phyloP scores from a whole-genome alignment of 1,140 invertebrate genomes.

The Psix sp. region DNA sequence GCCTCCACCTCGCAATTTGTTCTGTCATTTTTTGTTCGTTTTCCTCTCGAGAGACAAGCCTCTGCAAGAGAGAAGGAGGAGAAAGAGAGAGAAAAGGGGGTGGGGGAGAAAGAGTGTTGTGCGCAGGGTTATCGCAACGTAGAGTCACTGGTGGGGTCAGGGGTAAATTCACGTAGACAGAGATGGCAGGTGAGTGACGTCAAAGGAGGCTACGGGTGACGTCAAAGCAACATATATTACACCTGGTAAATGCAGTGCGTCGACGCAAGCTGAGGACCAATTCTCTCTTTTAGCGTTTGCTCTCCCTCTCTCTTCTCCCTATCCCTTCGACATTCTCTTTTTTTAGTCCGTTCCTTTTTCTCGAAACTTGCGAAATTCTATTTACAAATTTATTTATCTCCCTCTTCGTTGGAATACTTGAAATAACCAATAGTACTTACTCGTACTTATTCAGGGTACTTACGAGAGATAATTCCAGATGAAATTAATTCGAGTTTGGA shows the following conservation, averaged over 20 bases:
- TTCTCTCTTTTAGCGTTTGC: slow-evolving; percentile 24
- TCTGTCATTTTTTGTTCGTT: too few species aligned
- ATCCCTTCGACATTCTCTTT: slow-evolving; percentile 24
- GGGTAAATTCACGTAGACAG: slow-evolving; percentile 39
- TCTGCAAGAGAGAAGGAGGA: slow-evolving; percentile 7
- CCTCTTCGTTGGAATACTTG: too few species aligned
- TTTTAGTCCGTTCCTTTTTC: slow-evolving; percentile 11
- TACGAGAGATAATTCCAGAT: too few species aligned
- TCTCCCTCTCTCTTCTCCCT: slow-evolving; percentile 9
- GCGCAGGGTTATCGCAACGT: slow-evolving; percentile 43
- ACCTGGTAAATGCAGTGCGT: slow-evolving; percentile 51
- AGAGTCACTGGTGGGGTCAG: slow-evolving; percentile 23
- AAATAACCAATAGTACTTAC: too few species aligned
- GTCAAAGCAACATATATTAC: slow-evolving; percentile 64
- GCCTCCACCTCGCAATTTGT: too few species aligned
- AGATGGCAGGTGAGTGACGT: slow-evolving; percentile 66
- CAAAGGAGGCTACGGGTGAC: slow-evolving; percentile 62
- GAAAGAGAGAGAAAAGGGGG: slow-evolving; percentile 18
- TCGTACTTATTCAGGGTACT: too few species aligned
- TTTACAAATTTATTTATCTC: slow-evolving; percentile 36
- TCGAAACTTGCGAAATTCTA: slow-evolving; percentile 27
- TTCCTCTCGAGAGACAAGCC: neutral
- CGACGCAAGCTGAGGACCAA: slow-evolving; percentile 49
- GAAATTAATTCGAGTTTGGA: too few species aligned
- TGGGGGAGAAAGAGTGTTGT: slow-evolving; percentile 13